Evolutionary conservation across 2,113 vertebrate genomes (phyloP).

Genomic region (Coreoperca whiteheadi): DNA sequence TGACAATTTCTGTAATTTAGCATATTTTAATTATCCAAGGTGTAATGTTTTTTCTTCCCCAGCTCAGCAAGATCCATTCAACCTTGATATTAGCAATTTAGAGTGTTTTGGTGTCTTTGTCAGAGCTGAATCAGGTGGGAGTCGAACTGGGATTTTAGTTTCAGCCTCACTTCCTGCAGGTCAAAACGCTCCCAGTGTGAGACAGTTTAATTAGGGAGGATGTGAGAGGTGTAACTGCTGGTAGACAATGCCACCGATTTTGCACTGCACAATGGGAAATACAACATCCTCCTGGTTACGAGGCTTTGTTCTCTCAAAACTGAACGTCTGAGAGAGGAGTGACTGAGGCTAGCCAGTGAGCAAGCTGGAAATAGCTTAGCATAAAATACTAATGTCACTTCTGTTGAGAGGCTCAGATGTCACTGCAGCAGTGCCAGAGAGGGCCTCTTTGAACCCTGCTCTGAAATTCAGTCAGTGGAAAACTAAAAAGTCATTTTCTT

Average conservation of each 20-base stretch:
- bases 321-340: conserved; percentile 35
- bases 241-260: conserved; percentile 15
- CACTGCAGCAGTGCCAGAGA: conserved; percentile 38
- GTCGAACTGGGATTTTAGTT: conserved; percentile 33
- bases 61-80: conserved; percentile 30
- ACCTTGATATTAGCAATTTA: not conserved
- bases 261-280: conserved; percentile 27
- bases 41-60: conserved; percentile 15
- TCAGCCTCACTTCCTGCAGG: conserved; percentile 39
- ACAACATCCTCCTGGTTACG: conserved; percentile 10
- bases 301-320: conserved; percentile 57
- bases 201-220: conserved; percentile 67
- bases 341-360: conserved; percentile 3
- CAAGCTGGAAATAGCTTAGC: conserved; percentile 49
- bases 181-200: conserved; percentile 57
- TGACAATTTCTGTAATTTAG: conserved; percentile 8
- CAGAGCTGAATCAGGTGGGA: conserved; percentile 33
- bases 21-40: conserved; percentile 37
- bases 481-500: conserved; percentile 18
- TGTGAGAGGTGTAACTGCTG: conserved; percentile 39
- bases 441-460: conserved; percentile 49
- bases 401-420: conserved; percentile 59
- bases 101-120: conserved; percentile 33
- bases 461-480: conserved; percentile 51
- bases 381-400: conserved; percentile 53